Conservation (phyloP, 2,888 invertebrate genomes). For the Clostera curtula region DNA sequence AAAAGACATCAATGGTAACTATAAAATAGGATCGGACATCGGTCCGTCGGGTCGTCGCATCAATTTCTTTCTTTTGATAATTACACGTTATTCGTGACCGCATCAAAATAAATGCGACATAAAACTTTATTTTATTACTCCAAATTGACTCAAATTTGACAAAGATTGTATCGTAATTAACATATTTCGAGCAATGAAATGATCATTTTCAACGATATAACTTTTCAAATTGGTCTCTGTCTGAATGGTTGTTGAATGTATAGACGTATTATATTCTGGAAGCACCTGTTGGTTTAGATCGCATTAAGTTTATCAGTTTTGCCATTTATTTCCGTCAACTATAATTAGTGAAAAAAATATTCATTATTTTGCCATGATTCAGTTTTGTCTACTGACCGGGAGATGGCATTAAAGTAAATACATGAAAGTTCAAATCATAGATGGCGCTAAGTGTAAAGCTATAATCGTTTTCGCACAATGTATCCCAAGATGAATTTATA, state of each 20-base stretch:
- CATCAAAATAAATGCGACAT: slow-evolving; percentile 70
- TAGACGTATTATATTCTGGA: too few relatives aligned
- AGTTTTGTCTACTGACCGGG: slow-evolving; percentile 29
- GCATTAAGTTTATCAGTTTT: too few relatives aligned
- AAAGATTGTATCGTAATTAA: slow-evolving; percentile 61
- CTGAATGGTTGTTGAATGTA: too few relatives aligned
- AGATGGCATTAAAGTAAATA: slow-evolving; percentile 30
- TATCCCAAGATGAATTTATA: too few relatives aligned
- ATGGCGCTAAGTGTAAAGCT: slow-evolving; percentile 7
- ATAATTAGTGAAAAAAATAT: too few relatives aligned
- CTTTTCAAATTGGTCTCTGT: too few relatives aligned
- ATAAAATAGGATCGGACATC: slow-evolving; percentile 20
- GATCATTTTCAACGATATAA: slow-evolving; percentile 22
- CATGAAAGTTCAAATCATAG: slow-evolving; percentile 1
- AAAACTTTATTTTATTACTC: slow-evolving; percentile 71
- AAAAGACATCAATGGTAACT: slow-evolving; percentile 25
- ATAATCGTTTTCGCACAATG: too few relatives aligned
- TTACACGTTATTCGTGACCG: slow-evolving; percentile 50
- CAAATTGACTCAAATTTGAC: slow-evolving; percentile 69
- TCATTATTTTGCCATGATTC: not conserved
- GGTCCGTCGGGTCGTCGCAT: too few relatives aligned
- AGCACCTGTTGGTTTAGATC: not conserved
- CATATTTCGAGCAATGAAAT: slow-evolving; percentile 44
- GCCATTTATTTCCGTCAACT: too few relatives aligned
- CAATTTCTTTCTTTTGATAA: slow-evolving; percentile 44